Evolutionary conservation across 1,140 invertebrate genomes (phyloP).

Genomic region (Andricus grossulariae): DNA sequence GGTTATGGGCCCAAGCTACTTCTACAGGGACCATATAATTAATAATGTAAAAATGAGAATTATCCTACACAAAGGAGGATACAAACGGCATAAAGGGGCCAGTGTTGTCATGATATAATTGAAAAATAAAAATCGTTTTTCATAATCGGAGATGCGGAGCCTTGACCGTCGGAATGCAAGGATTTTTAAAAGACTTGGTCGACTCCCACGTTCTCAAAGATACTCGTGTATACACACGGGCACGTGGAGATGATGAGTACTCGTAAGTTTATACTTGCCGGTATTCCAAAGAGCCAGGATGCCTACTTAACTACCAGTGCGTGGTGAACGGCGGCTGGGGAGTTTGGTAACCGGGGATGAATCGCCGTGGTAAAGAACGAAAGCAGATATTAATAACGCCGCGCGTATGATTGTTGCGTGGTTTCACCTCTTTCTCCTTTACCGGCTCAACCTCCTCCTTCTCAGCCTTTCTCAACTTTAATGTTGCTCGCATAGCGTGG

Average conservation of each 20-base stretch:
- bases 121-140: background rate
- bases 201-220: constrained; percentile 33
- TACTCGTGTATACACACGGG: constrained; percentile 34
- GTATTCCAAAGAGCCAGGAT: constrained; percentile 46
- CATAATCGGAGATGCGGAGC: background rate
- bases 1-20: no score
- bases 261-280: constrained; percentile 36
- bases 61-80: no score
- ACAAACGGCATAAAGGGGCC: no score
- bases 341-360: constrained; percentile 57
- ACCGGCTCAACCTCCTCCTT: constrained; percentile 22
- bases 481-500: constrained; percentile 67
- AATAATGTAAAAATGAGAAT: no score
- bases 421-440: constrained; percentile 51
- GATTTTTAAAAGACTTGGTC: constrained; percentile 2
- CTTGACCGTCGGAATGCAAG: constrained; percentile 15
- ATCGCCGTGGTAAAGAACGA: constrained; percentile 56
- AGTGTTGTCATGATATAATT: no score
- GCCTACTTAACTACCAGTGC: constrained; percentile 51
- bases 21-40: no score
- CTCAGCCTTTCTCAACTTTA: constrained; percentile 65
- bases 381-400: constrained; percentile 69
- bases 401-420: constrained; percentile 66
- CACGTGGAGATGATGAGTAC: constrained; percentile 36
- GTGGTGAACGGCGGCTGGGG: constrained; percentile 45